Evolutionary conservation across 2,888 invertebrate species (phyloP), one percentile per base, ranked within the genome.

Genomic region (Phaonia tiefii): DNA sequence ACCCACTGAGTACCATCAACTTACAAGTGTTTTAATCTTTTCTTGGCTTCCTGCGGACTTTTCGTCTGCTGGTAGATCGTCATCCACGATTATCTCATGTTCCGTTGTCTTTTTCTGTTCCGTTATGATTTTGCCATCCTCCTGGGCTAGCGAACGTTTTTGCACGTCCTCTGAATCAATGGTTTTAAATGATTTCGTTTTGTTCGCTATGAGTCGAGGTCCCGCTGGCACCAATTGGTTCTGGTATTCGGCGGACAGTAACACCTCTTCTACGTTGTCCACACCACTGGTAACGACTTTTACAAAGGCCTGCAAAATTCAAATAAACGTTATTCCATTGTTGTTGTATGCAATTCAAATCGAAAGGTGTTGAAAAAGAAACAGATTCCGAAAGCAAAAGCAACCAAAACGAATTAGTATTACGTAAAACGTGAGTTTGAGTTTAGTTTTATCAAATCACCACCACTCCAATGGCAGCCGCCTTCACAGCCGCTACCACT

Each of bases 161-260:
- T 93, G 92, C 82, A 94, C 95, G 87, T 96, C 96, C 92, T 97
- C 97, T 83, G 96, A 96, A 90, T 97, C 96, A 88, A 96, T 94
- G 69, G 95, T 95, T 89, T 96, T 96, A 85, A 94, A 94, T 85
- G 94, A 95, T 84, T 95, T 95, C 83, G 93, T 92, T 42, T 95
- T 94, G 87, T 96, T 96, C 87, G 94, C 94, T 71, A 97, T 92
- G 80, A 96, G 91, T 81, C 93, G 92, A 0, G 96, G 95, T 46
- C 95, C 95, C 10, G 92, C 92, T 54, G 94, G 92, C 81, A 94
- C 93, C 86, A 95, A 87, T 85, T 93, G 93, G 85, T 92, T 90
- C 87, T 93, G 92, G 83, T 92, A 91, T 83, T 93, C 93, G n/a
- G 93, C 92, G 46, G 92, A 92, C 85, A 92, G 93, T 86, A 96